A percentile compares a stretch with the other conserved stretches of the same genome.
Conservation (phyloP, 2,888 invertebrate species). For the Sabatieria punctata region DNA sequence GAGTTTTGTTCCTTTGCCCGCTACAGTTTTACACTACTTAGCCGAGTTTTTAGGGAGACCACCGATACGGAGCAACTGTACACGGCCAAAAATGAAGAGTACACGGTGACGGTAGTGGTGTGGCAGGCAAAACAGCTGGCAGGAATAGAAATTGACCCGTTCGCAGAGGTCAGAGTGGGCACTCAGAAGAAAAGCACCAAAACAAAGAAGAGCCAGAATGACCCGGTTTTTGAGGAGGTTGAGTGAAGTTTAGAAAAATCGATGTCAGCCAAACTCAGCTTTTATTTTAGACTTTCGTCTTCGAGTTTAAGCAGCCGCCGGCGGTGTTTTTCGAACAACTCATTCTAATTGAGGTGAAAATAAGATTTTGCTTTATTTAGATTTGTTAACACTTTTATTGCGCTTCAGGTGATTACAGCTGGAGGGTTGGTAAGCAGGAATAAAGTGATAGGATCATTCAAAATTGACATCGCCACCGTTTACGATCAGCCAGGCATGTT, state of each 20-base stretch:
- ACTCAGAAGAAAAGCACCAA: slow-evolving; percentile 1
- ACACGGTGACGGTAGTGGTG: not conserved
- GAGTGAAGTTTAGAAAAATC: not conserved
- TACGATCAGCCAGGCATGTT: slow-evolving; percentile 60
- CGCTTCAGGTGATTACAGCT: slow-evolving; percentile 64
- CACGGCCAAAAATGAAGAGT: slow-evolving; percentile 1
- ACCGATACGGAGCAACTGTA: not conserved
- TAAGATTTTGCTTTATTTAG: not conserved
- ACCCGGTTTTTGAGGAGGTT: slow-evolving; percentile 7
- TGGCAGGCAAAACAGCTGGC: not conserved
- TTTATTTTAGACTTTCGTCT: slow-evolving; percentile 68
- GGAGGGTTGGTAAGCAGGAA: slow-evolving; percentile 56
- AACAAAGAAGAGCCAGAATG: slow-evolving; percentile 4
- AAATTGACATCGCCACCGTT: slow-evolving; percentile 64
- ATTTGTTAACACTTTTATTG: too few species aligned
- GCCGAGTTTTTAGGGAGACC: too few species aligned
- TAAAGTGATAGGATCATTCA: slow-evolving; percentile 57
- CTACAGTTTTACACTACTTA: too few species aligned
- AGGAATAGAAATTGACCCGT: slow-evolving; percentile 5
- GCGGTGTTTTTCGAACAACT: slow-evolving; percentile 81
- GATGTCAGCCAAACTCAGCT: not conserved
- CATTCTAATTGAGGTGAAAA: slow-evolving; percentile 54
- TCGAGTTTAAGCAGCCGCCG: slow-evolving; percentile 80
- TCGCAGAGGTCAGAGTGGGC: slow-evolving; percentile 1
- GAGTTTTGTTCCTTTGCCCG: too few species aligned